phyloP scores from a whole-genome alignment of 2,797 vertebrate genomes.

The Crenichthys baileyi region DNA sequence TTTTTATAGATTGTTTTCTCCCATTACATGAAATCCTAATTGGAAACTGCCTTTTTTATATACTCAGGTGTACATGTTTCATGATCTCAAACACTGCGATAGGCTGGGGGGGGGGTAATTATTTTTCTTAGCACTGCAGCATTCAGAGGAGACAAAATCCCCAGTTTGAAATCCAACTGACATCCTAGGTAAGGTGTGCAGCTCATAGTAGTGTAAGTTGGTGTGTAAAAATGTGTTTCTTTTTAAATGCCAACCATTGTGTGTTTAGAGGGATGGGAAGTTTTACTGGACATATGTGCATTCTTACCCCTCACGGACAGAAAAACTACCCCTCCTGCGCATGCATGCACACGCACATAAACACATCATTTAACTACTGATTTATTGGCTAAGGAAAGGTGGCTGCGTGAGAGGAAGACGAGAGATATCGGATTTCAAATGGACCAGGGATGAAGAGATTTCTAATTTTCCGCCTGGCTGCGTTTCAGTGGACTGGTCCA shows the following conservation, averaged over 20 bases:
- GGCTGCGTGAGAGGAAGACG: conserved; percentile 59
- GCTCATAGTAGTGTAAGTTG: neutral
- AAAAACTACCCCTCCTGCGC: conserved; percentile 41
- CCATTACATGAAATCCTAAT: neutral
- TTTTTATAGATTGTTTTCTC: neutral
- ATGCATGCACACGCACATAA: conserved; percentile 35
- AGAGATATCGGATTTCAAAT: conserved; percentile 82
- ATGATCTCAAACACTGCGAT: neutral
- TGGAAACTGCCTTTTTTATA: neutral
- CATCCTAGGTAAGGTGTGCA: conserved; percentile 23
- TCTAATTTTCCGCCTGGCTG: conserved; percentile 85
- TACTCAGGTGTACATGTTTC: neutral
- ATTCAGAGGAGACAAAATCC: conserved; percentile 42
- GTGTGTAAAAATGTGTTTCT: conserved; percentile 3
- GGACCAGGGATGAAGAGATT: conserved; percentile 82
- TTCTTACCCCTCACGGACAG: conserved; percentile 51
- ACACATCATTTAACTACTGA: conserved; percentile 79
- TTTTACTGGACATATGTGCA: conserved; percentile 17
- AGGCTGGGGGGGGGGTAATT: neutral
- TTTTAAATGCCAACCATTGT: conserved; percentile 8
- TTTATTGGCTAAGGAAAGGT: conserved; percentile 70
- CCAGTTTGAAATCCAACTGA: conserved; percentile 45
- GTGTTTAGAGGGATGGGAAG: neutral
- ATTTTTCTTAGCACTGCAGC: neutral
- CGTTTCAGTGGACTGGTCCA: conserved; percentile 68